Conservation (phyloP, 2,888 invertebrate species). For the Eilema caniola region DNA sequence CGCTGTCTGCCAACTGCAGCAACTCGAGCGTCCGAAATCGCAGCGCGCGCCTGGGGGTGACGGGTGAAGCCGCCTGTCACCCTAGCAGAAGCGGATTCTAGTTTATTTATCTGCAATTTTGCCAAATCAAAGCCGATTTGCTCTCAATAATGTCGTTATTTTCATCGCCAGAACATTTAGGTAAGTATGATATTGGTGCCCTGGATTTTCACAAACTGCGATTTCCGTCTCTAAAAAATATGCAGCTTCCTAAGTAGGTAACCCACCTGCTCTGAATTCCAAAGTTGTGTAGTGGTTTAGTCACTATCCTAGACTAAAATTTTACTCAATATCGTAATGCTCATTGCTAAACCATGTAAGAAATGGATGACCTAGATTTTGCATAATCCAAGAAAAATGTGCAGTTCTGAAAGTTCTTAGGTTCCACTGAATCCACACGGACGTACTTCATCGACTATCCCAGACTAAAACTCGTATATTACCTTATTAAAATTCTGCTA, state of each 20-base stretch:
- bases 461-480: slow-evolving; percentile 15
- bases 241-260: background rate
- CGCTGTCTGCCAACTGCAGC: no score
- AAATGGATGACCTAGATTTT: background rate
- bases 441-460: background rate
- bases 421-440: background rate
- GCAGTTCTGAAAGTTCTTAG: background rate
- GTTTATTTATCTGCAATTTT: no score
- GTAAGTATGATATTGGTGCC: background rate
- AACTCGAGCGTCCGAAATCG: no score
- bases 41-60: no score
- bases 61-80: no score
- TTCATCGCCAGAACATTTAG: background rate
- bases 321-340: background rate
- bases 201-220: no score
- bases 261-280: background rate
- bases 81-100: no score
- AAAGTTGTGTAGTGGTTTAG: background rate
- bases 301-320: background rate
- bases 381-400: slow-evolving; percentile 3
- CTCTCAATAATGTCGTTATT: background rate
- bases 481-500: slow-evolving; percentile 25
- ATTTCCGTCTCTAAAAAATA: background rate
- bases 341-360: background rate
- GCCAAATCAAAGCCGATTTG: no score